Evolutionary conservation across 2,113 vertebrate genomes (phyloP).

Genomic region (Nyctibius bracteatus): DNA sequence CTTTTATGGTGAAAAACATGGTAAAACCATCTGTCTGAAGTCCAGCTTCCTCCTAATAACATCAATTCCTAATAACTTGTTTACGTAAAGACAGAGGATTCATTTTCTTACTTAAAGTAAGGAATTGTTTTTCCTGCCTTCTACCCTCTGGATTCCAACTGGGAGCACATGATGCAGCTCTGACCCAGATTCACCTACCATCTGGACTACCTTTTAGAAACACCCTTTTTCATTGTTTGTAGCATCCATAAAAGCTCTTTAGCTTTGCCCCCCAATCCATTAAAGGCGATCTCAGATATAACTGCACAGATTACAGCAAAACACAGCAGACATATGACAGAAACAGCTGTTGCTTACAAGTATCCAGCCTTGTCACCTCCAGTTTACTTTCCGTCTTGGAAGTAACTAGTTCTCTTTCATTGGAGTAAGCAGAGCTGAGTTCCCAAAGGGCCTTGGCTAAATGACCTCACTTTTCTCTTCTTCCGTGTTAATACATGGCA

Average conservation of each 20-base stretch:
- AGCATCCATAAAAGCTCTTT: background rate
- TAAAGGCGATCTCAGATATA: background rate
- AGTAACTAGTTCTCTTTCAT: background rate
- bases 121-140: background rate
- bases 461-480: background rate
- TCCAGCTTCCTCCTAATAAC: background rate
- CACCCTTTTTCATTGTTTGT: background rate
- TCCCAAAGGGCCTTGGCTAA: background rate
- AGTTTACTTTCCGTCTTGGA: background rate
- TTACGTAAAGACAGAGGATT: background rate
- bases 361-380: background rate
- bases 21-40: background rate
- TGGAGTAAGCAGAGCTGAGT: background rate
- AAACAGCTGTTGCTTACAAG: background rate
- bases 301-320: background rate
- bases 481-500: background rate
- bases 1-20: background rate
- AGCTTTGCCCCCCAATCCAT: background rate
- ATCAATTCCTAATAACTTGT: background rate
- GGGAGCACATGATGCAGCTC: background rate
- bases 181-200: constrained; percentile 31
- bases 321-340: background rate
- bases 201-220: constrained; percentile 15
- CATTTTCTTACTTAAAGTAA: background rate
- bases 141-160: background rate